These are phyloP conservation scores for Argopecten irradians DNA, from an alignment of 1,140 invertebrate species.

Conservation along the genomic window DNA sequence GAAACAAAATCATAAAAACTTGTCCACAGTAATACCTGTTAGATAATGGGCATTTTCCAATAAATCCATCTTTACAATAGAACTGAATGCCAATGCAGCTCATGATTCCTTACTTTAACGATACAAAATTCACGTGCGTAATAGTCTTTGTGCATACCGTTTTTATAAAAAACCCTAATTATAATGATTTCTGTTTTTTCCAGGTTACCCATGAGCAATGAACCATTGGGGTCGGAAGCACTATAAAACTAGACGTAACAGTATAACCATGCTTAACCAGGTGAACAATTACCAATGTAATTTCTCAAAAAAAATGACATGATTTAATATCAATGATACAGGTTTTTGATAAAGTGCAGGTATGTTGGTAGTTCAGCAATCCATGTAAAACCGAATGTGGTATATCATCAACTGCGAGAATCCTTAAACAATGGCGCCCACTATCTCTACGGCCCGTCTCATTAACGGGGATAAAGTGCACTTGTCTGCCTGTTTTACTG, in stretches of 20 bases:
- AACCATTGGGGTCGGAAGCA: not conserved
- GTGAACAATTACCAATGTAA: constrained; percentile 10
- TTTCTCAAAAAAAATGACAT: not conserved
- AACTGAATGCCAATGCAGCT: no score
- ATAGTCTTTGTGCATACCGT: no score
- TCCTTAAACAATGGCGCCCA: not conserved
- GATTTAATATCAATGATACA: not conserved
- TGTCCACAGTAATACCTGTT: no score
- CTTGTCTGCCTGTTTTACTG: not conserved
- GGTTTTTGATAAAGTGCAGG: not conserved
- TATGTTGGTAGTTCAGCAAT: not conserved
- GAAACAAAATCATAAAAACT: no score
- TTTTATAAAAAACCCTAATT: no score
- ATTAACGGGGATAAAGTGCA: not conserved
- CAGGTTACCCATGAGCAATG: not conserved
- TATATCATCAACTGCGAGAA: not conserved
- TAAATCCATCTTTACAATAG: no score
- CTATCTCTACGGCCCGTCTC: not conserved
- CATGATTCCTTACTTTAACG: no score
- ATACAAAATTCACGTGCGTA: no score
- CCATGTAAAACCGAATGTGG: not conserved
- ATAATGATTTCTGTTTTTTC: no score
- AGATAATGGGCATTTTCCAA: no score
- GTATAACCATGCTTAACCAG: not conserved
- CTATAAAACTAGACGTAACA: not conserved